A percentile compares a stretch with the other conserved stretches of the same genome.
These are phyloP conservation scores for Notiomystis cincta DNA, from an alignment of 2,113 vertebrate genomes.

Conservation along the genomic window DNA sequence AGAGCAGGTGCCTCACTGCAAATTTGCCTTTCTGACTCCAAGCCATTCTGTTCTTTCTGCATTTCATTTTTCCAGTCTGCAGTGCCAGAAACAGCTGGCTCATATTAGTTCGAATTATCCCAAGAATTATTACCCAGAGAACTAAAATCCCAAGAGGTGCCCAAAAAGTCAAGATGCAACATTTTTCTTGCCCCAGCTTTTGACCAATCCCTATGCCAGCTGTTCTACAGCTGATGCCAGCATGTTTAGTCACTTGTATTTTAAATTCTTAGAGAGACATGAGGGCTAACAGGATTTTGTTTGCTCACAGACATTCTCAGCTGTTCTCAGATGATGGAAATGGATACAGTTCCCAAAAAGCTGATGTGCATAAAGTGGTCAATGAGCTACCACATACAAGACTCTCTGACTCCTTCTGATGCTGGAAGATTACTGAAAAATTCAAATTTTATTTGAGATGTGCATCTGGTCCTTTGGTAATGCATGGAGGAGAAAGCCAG, in stretches of 20 bases:
- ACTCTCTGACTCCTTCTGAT: background rate
- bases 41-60: background rate
- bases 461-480: background rate
- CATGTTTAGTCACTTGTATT: background rate
- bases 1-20: background rate
- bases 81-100: background rate
- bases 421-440: background rate
- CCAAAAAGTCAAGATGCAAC: background rate
- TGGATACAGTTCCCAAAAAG: background rate
- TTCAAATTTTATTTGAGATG: background rate
- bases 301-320: background rate
- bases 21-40: background rate
- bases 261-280: background rate
- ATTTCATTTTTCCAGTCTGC: background rate
- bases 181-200: background rate
- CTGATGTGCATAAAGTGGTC: background rate
- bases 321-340: background rate
- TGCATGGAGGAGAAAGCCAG: background rate
- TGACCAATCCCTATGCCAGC: background rate
- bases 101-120: background rate
- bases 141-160: background rate
- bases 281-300: background rate
- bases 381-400: background rate
- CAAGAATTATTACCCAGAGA: background rate
- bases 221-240: background rate